Evolutionary conservation across 2,113 vertebrate species (phyloP).

Genomic region (Hippoglossus stenolepis): DNA sequence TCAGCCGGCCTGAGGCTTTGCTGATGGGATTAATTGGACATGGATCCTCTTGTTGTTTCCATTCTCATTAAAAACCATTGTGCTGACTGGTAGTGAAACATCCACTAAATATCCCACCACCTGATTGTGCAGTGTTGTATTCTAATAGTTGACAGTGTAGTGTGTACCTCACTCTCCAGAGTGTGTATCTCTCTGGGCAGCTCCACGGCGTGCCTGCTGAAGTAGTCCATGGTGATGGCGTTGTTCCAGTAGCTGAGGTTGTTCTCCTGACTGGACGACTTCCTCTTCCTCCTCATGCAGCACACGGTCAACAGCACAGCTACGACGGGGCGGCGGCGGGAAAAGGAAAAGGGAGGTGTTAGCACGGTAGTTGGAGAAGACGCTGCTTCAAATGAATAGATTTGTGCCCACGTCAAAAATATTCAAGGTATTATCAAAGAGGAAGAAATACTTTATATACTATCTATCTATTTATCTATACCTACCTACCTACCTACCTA

Average conservation of each 20-base stretch:
- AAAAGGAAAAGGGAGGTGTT: not conserved
- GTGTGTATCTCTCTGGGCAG: conserved; percentile 95
- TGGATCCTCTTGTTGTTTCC: conserved; percentile 49
- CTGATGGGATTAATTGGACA: conserved; percentile 47
- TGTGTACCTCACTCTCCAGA: conserved; percentile 93
- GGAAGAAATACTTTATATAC: not conserved
- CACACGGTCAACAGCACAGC: conserved; percentile 96
- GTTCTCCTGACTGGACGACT: conserved; percentile 94
- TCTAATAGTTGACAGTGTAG: conserved; percentile 24
- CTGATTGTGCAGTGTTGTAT: conserved; percentile 6
- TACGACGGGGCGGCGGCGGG: conserved; percentile 67
- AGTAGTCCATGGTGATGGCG: conserved; percentile 99
- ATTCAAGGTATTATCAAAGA: not conserved
- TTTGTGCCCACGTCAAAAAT: not conserved
- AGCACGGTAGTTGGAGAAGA: not conserved
- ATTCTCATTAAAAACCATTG: conserved; percentile 47
- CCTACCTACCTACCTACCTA: too few relatives aligned
- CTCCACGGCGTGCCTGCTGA: conserved; percentile 96
- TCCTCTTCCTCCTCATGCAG: conserved; percentile 96
- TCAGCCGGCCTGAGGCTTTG: conserved; percentile 25
- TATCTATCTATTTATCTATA: not conserved
- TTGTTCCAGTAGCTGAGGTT: conserved; percentile 99
- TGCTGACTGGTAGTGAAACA: conserved; percentile 46
- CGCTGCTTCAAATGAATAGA: conserved; percentile 44
- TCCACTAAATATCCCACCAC: conserved; percentile 23